Conservation (phyloP, 2,113 vertebrate genomes). For the Bettongia penicillata region DNA sequence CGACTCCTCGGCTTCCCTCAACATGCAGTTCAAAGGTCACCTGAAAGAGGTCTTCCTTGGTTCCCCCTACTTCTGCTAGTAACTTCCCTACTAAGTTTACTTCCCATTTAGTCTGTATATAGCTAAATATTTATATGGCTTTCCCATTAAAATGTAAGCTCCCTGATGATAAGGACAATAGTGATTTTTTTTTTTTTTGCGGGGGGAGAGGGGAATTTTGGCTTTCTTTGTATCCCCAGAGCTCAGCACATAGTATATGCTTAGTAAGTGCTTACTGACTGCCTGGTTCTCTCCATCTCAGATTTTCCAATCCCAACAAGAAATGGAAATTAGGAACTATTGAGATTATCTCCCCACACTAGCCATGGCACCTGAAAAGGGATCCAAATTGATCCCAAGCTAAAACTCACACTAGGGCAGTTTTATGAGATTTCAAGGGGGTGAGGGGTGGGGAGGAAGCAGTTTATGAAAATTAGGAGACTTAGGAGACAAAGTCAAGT, state of each 20-base stretch:
- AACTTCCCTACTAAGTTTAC: background rate
- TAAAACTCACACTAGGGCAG: background rate
- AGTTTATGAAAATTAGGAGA: background rate
- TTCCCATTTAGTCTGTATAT: background rate
- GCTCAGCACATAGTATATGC: background rate
- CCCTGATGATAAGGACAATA: background rate
- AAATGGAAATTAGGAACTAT: background rate
- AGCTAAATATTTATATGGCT: background rate
- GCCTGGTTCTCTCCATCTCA: background rate
- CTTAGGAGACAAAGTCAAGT: background rate
- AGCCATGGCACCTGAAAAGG: background rate
- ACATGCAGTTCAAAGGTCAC: background rate
- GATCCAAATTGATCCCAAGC: background rate
- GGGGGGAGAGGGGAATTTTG: background rate
- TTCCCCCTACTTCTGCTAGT: background rate
- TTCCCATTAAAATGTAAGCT: background rate
- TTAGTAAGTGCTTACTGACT: background rate
- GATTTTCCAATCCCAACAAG: background rate
- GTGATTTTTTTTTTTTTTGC: background rate
- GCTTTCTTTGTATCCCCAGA: background rate
- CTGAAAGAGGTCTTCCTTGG: background rate
- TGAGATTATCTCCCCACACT: background rate
- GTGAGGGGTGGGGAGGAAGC: background rate
- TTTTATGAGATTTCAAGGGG: background rate
- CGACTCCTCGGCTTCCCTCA: background rate